These are phyloP conservation scores for Octonoba sinensis DNA, from an alignment of 2,888 invertebrate species.

Conservation along the genomic window DNA sequence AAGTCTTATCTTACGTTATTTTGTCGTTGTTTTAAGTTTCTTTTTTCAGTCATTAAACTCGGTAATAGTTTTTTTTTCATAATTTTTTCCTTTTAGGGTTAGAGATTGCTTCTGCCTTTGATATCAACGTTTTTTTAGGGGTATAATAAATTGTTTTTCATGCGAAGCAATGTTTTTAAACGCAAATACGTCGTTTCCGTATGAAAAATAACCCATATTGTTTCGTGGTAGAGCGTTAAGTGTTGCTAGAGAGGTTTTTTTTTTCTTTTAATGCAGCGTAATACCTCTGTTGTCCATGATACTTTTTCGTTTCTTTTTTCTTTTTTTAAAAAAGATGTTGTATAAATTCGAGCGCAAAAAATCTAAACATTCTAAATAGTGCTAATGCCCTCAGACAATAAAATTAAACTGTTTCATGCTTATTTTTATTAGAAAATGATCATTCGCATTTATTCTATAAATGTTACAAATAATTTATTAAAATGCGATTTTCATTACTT, in stretches of 20 bases:
- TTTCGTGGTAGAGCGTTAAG: slow-evolving; percentile 16
- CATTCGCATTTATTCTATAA: too few relatives aligned
- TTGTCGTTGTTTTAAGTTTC: slow-evolving; percentile 40
- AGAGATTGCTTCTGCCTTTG: slow-evolving; percentile 52
- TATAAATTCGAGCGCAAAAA: too few relatives aligned
- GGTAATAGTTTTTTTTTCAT: slow-evolving; percentile 40
- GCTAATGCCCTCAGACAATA: too few relatives aligned
- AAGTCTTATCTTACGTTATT: slow-evolving; percentile 41
- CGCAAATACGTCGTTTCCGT: slow-evolving; percentile 37
- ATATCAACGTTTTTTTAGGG: slow-evolving; percentile 36
- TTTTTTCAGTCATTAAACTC: slow-evolving; percentile 56
- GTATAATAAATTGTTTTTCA: slow-evolving; percentile 57
- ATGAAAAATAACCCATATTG: slow-evolving; percentile 50
- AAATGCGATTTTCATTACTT: too few relatives aligned
- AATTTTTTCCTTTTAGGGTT: neutral
- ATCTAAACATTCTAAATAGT: too few relatives aligned
- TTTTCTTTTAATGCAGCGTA: neutral
- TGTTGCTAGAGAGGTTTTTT: slow-evolving; percentile 16
- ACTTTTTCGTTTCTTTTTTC: too few relatives aligned
- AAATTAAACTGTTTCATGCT: too few relatives aligned
- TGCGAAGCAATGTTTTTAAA: slow-evolving; percentile 38
- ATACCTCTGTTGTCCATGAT: too few relatives aligned
- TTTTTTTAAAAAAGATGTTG: too few relatives aligned
- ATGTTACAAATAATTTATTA: too few relatives aligned
- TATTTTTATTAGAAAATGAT: too few relatives aligned